These are phyloP conservation scores for Phyllotis vaccarum DNA, from an alignment of 2,797 vertebrate species.

Conservation along the genomic window DNA sequence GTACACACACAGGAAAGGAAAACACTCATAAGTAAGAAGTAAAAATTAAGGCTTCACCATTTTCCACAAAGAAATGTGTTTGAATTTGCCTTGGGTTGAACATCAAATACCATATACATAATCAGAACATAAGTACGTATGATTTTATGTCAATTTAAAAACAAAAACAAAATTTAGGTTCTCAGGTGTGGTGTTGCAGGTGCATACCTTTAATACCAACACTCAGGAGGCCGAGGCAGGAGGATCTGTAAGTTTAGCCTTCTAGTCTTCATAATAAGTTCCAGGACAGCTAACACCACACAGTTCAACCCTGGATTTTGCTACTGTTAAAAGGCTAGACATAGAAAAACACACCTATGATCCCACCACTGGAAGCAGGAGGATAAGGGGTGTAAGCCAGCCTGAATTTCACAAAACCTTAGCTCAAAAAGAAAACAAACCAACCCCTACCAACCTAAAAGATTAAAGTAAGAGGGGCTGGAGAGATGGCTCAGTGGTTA, in stretches of 20 bases:
- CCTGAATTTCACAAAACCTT: neutral
- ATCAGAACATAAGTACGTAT: neutral
- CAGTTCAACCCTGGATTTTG: neutral
- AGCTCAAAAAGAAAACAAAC: neutral
- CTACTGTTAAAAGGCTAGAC: neutral
- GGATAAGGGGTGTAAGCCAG: neutral
- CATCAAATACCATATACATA: neutral
- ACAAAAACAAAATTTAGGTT: neutral
- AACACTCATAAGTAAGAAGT: neutral
- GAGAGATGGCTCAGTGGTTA: no score
- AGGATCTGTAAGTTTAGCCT: neutral
- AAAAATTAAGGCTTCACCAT: neutral
- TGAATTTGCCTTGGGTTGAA: neutral
- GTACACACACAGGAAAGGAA: neutral
- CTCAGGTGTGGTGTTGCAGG: neutral
- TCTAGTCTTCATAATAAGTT: neutral
- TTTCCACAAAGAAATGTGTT: neutral
- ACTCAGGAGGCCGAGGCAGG: neutral
- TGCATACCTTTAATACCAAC: neutral
- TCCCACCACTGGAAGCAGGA: neutral
- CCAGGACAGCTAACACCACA: neutral
- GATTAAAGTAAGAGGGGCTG: neutral
- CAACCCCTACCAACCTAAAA: neutral
- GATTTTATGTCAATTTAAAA: neutral
- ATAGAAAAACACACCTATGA: no score